phyloP scores from a whole-genome alignment of 2,113 vertebrate genomes.

The Fregetta grallaria region DNA sequence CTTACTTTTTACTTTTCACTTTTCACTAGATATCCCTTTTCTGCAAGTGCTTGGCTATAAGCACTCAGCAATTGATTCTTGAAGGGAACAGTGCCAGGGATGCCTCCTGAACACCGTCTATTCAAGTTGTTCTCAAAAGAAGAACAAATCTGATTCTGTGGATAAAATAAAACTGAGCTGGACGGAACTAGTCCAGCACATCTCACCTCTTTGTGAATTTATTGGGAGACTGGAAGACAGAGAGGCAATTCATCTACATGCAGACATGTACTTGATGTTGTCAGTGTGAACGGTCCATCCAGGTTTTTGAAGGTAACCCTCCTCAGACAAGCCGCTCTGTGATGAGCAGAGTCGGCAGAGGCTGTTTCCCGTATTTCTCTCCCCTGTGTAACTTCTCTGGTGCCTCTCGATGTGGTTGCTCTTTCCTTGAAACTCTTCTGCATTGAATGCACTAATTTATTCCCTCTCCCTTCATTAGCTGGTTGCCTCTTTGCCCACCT shows the following conservation, averaged over 20 bases:
- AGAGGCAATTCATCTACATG: background rate
- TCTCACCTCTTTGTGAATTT: background rate
- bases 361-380: background rate
- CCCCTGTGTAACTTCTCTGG: background rate
- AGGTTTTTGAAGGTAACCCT: background rate
- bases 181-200: background rate
- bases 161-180: background rate
- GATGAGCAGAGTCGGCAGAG: background rate
- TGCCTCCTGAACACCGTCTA: background rate
- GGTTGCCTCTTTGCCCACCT: background rate
- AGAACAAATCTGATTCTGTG: background rate
- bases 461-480: background rate
- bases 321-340: background rate
- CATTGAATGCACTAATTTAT: background rate
- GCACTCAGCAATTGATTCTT: background rate
- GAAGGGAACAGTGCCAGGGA: background rate
- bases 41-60: background rate
- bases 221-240: background rate
- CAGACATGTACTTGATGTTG: background rate
- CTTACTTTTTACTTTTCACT: background rate
- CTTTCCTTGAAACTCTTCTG: background rate
- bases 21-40: background rate
- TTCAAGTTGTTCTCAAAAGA: background rate
- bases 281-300: background rate
- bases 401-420: background rate